Evolutionary conservation across 2,797 vertebrate species (phyloP), one percentile per base, ranked within the genome.

Genomic region (Delichon dasypus): DNA sequence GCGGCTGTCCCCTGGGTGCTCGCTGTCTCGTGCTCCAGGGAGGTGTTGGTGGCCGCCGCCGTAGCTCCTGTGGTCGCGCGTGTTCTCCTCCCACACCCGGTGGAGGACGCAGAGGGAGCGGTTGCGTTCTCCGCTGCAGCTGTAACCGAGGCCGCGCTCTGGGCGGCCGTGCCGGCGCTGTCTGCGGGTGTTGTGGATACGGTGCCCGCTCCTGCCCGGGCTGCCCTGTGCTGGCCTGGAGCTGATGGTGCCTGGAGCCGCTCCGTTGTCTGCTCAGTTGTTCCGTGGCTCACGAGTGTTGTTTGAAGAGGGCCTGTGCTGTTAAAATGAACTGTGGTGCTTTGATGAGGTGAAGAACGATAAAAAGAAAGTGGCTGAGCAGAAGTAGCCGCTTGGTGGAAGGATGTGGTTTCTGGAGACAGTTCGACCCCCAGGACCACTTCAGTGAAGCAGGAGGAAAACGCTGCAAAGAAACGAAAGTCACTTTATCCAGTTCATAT

Each of bases 401-500:
- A 90, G 30, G 74, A 66, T 15, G n/a, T 38, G 32, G 74, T 73
- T 83, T 67, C 92, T 54, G 88, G 29, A 60, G 79, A 65, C 25
- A 16, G 34, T 30, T 78, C 2, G 2, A 45, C 25, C 21, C 51
- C 44, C 25, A 11, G 21, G 32, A 34, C 30, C 58, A 23, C 38
- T 77, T 74, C 78, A 50, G 79, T 61, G 50, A 85, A 76, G 72
- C 80, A 94, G 70, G 64, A 92, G 14, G 89, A 94, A 89, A 95
- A 90, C 38, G 73, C 94, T 97, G 95, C 34, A 85, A 92, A 92
- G 51, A 85, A 95, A 71, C 36, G 48, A 10, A 38, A 65, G 36
- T 38, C 38, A 38, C 38, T 38, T 38, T 38, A 38, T 38, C 38
- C 38, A 38, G 38, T 38, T 12, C 38, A 38, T 38, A 38, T 38